Conservation (phyloP, 2,797 vertebrate genomes). For the Telmatherina bonti region DNA sequence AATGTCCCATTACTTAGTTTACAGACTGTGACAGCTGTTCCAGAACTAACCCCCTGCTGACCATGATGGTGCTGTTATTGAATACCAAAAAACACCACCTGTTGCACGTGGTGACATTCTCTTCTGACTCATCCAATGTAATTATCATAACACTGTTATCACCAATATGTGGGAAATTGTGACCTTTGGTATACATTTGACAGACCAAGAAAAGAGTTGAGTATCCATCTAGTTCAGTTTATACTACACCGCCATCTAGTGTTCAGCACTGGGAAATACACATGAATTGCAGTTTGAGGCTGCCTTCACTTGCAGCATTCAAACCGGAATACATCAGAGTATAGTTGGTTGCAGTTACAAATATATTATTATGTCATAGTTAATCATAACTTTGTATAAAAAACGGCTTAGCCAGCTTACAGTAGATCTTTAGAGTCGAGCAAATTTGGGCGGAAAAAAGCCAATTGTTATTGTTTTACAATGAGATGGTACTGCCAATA, state of each 20-base stretch:
- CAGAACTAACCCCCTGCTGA: conserved; percentile 26
- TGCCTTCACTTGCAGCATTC: conserved; percentile 39
- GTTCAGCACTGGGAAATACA: conserved; percentile 29
- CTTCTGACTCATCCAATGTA: conserved; percentile 36
- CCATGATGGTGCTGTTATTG: conserved; percentile 7
- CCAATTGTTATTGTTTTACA: background rate
- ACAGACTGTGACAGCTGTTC: conserved; percentile 44
- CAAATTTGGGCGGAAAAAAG: background rate
- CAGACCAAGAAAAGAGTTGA: background rate
- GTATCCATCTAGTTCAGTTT: background rate
- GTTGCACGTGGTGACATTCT: conserved; percentile 40
- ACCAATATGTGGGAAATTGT: conserved; percentile 31
- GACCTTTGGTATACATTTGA: conserved; percentile 36
- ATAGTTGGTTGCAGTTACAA: no score
- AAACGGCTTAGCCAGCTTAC: fast-evolving
- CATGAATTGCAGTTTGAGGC: background rate
- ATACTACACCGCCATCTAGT: conserved; percentile 32
- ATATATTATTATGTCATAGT: no score
- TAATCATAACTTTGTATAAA: background rate
- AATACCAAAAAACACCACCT: conserved; percentile 56
- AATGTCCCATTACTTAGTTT: conserved; percentile 42
- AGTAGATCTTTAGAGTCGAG: background rate
- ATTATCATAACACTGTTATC: conserved; percentile 36
- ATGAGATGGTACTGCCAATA: background rate
- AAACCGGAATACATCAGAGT: no score